Evolutionary conservation across 2,113 vertebrate species (phyloP).

Genomic region (Lonchura striata): DNA sequence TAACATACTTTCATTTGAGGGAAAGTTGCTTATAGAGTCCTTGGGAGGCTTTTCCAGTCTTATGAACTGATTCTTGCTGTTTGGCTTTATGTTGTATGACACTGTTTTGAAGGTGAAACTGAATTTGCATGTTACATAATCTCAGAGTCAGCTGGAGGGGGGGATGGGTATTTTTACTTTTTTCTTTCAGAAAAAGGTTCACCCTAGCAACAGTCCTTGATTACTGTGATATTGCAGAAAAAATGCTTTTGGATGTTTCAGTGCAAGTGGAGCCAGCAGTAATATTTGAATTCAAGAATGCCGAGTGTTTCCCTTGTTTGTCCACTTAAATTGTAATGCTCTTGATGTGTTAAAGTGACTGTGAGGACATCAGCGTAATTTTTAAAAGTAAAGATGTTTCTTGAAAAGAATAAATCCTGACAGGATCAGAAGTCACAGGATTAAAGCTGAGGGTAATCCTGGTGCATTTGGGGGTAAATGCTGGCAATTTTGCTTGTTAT

Average conservation of each 20-base stretch:
- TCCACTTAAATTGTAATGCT: neutral
- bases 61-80: neutral
- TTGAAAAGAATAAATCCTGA: neutral
- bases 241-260: neutral
- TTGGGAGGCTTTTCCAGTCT: neutral
- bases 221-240: neutral
- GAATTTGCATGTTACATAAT: constrained; percentile 48
- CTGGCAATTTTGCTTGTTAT: neutral
- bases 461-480: neutral
- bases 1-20: neutral
- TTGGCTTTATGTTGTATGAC: neutral
- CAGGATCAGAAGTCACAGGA: neutral
- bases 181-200: neutral
- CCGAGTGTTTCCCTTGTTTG: neutral
- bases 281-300: neutral
- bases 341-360: neutral
- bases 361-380: rapidly evolving
- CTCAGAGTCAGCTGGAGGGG: neutral
- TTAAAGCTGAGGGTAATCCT: neutral
- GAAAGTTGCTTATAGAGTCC: neutral
- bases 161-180: neutral
- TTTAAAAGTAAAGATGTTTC: neutral
- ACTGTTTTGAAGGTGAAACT: constrained; percentile 22
- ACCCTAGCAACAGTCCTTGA: neutral
- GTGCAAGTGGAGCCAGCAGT: neutral